Conservation (phyloP, 1,140 invertebrate species). For the Tigriopus japonicus region DNA sequence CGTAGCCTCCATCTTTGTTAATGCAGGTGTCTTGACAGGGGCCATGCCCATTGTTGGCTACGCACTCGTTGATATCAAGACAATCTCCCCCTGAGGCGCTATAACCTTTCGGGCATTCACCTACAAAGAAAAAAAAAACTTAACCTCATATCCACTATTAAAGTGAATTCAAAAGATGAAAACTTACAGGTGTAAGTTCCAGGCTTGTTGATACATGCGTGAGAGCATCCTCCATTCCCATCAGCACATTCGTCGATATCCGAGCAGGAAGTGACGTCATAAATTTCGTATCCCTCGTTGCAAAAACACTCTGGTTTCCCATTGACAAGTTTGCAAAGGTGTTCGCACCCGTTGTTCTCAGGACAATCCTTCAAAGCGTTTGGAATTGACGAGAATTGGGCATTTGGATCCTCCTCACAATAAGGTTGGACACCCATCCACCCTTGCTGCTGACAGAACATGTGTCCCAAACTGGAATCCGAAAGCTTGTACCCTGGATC, state of each 20-base stretch:
- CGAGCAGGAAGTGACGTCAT: slow-evolving; percentile 12
- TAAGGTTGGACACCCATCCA: background rate
- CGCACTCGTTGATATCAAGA: slow-evolving; percentile 20
- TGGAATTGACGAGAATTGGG: background rate
- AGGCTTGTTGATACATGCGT: slow-evolving; percentile 29
- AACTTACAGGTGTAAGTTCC: slow-evolving; percentile 37
- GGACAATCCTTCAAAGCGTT: background rate
- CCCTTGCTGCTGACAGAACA: slow-evolving; percentile 1
- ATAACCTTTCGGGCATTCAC: background rate
- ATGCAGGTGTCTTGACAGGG: slow-evolving; percentile 19
- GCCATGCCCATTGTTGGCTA: slow-evolving; percentile 18
- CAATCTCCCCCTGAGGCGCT: slow-evolving; percentile 26
- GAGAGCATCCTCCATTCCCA: slow-evolving; percentile 30
- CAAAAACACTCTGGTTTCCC: slow-evolving; percentile 39
- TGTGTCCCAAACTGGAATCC: background rate
- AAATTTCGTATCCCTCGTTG: slow-evolving; percentile 43
- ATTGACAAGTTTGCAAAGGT: background rate
- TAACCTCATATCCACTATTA: background rate
- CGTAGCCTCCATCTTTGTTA: slow-evolving; percentile 17
- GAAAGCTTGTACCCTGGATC: background rate
- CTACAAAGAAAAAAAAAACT: background rate
- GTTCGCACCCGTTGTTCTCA: background rate
- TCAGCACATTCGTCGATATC: slow-evolving; percentile 23
- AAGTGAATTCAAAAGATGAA: slow-evolving; percentile 24
- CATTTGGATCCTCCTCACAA: background rate